Percentiles rank a stretch among this genome's conserved stretches.
Conservation (phyloP, 2,888 invertebrate species). For the Tiliacea aurago region DNA sequence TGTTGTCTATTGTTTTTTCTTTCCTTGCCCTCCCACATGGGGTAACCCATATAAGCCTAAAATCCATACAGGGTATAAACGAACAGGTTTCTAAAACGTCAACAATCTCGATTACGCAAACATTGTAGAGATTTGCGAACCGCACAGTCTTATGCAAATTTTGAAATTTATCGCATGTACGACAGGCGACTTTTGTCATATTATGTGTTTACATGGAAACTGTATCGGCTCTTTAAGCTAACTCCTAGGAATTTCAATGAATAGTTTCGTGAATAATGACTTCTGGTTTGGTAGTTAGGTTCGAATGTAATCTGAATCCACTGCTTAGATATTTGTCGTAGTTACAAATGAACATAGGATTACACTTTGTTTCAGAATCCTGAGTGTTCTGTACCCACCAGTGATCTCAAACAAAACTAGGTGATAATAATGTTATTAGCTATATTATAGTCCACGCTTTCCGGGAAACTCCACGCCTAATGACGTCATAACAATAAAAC, state of each 20-base stretch:
- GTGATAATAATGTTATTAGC: too few species aligned
- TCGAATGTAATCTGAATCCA: background rate
- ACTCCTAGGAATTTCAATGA: constrained; percentile 44
- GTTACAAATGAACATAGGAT: background rate
- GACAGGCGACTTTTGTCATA: constrained; percentile 42
- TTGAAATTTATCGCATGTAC: constrained; percentile 53
- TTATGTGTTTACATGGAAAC: constrained; percentile 40
- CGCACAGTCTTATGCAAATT: constrained; percentile 53
- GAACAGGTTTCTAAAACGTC: constrained; percentile 11
- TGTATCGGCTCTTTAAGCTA: constrained; percentile 29
- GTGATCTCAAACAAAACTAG: background rate
- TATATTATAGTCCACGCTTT: background rate
- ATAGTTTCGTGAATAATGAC: constrained; percentile 24
- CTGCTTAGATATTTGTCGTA: background rate
- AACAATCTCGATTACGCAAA: constrained; percentile 42
- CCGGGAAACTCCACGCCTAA: too few species aligned
- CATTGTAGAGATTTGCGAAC: constrained; percentile 11
- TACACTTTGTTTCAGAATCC: background rate
- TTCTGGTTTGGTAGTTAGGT: constrained; percentile 11
- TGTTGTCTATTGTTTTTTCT: too few species aligned
- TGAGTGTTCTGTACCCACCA: background rate
- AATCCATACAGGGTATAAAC: constrained; percentile 18
- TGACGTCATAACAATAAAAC: too few species aligned
- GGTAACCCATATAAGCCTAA: background rate
- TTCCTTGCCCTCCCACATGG: background rate